Conservation (phyloP, 2,113 vertebrate genomes). For the Eurypyga helias region DNA sequence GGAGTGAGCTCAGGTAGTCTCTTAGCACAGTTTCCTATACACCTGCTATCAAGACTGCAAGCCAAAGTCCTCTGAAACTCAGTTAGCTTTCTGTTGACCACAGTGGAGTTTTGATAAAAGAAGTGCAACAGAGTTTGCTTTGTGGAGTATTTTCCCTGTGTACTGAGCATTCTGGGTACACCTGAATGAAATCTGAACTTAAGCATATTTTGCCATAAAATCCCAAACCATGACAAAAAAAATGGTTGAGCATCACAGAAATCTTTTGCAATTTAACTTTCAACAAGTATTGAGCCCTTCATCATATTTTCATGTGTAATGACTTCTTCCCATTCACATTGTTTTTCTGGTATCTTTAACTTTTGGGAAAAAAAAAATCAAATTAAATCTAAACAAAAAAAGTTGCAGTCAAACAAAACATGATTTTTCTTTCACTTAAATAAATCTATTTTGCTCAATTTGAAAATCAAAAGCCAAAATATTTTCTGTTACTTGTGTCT, state of each 20-base stretch:
- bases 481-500: background rate
- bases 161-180: background rate
- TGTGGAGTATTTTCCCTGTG: background rate
- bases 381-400: background rate
- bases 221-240: background rate
- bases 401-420: background rate
- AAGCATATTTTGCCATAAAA: background rate
- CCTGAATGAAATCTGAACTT: background rate
- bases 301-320: background rate
- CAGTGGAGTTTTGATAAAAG: background rate
- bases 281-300: background rate
- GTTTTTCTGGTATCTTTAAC: background rate
- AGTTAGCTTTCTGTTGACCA: background rate
- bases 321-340: background rate
- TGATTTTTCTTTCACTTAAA: background rate
- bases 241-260: background rate
- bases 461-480: background rate
- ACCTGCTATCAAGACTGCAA: background rate
- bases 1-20: background rate
- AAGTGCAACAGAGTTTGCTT: background rate
- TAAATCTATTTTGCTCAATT: background rate
- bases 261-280: background rate
- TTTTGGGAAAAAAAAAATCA: background rate
- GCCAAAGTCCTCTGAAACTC: background rate
- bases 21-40: background rate